phyloP scores from a whole-genome alignment of 35 echinoderm and acorn worm species.

The Lytechinus variegatus region DNA sequence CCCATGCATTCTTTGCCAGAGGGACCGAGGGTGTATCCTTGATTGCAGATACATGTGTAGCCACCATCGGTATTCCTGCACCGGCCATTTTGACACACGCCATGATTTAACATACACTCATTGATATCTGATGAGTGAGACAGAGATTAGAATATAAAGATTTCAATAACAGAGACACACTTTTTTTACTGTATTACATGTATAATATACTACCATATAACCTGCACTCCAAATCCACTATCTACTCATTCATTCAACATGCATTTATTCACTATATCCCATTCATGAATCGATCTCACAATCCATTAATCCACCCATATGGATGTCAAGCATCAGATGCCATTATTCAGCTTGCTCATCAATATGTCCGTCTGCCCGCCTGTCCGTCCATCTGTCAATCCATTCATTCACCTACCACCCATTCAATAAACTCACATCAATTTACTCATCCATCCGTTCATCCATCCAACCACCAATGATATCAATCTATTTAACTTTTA shows the following conservation, averaged over 20 bases:
- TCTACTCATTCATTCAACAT: too few relatives aligned
- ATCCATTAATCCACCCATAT: background rate
- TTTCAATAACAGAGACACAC: too few relatives aligned
- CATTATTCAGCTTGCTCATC: background rate
- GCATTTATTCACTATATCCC: background rate
- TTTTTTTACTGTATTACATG: too few relatives aligned
- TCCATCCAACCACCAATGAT: too few relatives aligned
- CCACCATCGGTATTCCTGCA: slow-evolving; percentile 82
- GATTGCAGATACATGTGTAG: slow-evolving; percentile 87
- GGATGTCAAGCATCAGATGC: background rate
- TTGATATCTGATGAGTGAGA: slow-evolving; percentile 73
- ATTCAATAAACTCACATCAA: background rate
- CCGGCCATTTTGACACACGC: slow-evolving; percentile 70
- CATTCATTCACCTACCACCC: background rate
- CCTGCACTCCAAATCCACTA: too few relatives aligned
- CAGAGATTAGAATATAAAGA: too few relatives aligned
- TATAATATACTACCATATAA: too few relatives aligned
- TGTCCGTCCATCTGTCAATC: background rate
- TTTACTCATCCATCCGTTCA: too few relatives aligned
- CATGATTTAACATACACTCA: slow-evolving; percentile 69
- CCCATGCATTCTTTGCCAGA: slow-evolving; percentile 73
- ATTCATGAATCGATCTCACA: too few relatives aligned
- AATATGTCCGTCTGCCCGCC: background rate
- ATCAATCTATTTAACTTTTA: too few relatives aligned
- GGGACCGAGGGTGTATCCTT: slow-evolving; percentile 64